Evolutionary conservation across 1,140 invertebrate genomes (phyloP).

Genomic region (Mamestra configurata): DNA sequence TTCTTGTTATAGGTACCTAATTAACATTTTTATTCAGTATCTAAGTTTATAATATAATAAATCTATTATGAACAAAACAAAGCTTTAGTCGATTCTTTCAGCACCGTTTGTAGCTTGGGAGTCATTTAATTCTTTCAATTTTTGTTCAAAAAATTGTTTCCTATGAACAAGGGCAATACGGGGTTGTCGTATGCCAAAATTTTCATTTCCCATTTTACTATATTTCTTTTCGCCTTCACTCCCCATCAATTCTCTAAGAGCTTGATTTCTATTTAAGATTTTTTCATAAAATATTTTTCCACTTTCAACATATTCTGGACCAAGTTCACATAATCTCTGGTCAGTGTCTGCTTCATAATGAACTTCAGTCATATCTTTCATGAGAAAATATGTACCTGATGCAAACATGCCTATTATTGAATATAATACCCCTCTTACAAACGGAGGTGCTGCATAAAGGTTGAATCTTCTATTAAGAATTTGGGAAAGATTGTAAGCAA

Average conservation of each 20-base stretch:
- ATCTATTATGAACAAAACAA: no score
- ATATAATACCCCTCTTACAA: conserved; percentile 88
- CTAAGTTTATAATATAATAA: no score
- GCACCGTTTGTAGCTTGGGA: neutral
- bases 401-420: conserved; percentile 88
- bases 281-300: conserved; percentile 93
- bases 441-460: conserved; percentile 87
- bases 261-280: conserved; percentile 91
- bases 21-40: no score
- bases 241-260: conserved; percentile 90
- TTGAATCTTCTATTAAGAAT: conserved; percentile 88
- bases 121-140: conserved; percentile 64
- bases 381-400: conserved; percentile 89
- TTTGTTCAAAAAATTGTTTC: conserved; percentile 89
- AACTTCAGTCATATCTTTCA: conserved; percentile 90
- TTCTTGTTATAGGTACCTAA: no score
- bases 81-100: neutral
- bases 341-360: conserved; percentile 90
- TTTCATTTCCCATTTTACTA: conserved; percentile 91
- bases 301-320: conserved; percentile 90
- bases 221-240: conserved; percentile 88
- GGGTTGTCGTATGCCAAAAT: conserved; percentile 89
- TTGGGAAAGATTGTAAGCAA: conserved; percentile 86
- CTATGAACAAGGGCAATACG: conserved; percentile 89
- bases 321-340: conserved; percentile 88